Conservation (phyloP, 2,113 vertebrate species). For the Genyomyrus donnyi region DNA sequence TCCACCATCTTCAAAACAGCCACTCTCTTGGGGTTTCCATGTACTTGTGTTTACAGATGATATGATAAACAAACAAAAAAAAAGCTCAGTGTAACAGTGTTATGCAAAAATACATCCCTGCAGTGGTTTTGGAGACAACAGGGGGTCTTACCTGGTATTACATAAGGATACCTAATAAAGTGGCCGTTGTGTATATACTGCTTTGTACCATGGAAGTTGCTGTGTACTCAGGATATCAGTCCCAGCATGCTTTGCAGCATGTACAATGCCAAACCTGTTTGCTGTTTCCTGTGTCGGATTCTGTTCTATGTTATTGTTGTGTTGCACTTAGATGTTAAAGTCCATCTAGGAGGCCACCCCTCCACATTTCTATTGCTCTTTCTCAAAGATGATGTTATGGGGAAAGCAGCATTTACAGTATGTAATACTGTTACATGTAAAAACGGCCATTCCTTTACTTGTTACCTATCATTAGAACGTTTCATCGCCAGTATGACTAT, state of each 20-base stretch:
- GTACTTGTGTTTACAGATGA: background rate
- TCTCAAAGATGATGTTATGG: background rate
- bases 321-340: background rate
- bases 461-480: background rate
- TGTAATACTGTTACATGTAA: background rate
- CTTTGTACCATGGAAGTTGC: background rate
- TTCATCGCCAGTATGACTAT: background rate
- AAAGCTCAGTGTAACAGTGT: background rate
- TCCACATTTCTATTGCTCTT: background rate
- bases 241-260: background rate
- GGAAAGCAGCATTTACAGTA: background rate
- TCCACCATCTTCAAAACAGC: background rate
- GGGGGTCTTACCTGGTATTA: background rate
- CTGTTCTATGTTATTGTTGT: background rate
- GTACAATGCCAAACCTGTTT: background rate
- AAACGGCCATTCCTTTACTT: background rate
- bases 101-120: background rate
- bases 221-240: background rate
- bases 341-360: background rate
- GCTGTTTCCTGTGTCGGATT: background rate
- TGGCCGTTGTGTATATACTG: background rate
- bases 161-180: background rate
- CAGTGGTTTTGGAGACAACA: background rate
- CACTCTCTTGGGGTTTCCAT: background rate
- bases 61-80: background rate